Evolutionary conservation across 2,113 vertebrate genomes (phyloP).

Genomic region (Poeciliopsis turrubarensis): DNA sequence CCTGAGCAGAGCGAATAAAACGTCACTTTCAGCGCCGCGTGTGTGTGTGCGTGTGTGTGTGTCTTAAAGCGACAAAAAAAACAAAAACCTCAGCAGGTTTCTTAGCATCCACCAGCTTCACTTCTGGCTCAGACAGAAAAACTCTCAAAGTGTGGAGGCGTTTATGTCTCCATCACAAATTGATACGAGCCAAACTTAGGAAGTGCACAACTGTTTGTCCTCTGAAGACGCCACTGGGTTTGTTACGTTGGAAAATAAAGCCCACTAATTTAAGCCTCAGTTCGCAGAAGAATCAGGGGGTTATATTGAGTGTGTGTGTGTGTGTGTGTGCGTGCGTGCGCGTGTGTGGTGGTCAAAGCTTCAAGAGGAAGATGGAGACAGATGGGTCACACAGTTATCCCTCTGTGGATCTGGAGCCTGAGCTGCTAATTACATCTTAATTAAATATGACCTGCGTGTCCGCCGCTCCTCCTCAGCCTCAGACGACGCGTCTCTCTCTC

Average conservation of each 20-base stretch:
- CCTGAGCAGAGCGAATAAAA: background rate
- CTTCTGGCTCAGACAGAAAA: background rate
- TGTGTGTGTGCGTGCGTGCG: background rate
- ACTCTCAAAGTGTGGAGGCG: background rate
- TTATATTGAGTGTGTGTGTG: conserved; percentile 26
- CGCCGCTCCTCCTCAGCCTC: conserved; percentile 22
- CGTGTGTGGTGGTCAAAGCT: conserved; percentile 25
- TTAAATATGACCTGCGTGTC: conserved; percentile 72
- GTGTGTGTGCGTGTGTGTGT: background rate
- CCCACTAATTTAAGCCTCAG: conserved; percentile 49
- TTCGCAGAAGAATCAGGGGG: conserved; percentile 30
- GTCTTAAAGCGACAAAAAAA: background rate
- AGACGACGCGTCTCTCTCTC: background rate
- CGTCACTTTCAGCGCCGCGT: background rate
- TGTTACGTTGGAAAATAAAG: conserved; percentile 42
- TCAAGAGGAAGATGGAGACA: conserved; percentile 49
- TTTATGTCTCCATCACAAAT: background rate
- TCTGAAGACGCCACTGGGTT: conserved; percentile 47
- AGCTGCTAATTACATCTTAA: conserved; percentile 73
- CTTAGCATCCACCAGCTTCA: background rate
- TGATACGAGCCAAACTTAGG: background rate
- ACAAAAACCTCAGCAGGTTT: background rate
- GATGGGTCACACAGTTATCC: conserved; percentile 62
- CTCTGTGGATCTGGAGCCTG: conserved; percentile 59
- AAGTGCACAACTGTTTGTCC: conserved; percentile 29